phyloP scores from a whole-genome alignment of 2,888 invertebrate species.

The Craniophora ligustri region DNA sequence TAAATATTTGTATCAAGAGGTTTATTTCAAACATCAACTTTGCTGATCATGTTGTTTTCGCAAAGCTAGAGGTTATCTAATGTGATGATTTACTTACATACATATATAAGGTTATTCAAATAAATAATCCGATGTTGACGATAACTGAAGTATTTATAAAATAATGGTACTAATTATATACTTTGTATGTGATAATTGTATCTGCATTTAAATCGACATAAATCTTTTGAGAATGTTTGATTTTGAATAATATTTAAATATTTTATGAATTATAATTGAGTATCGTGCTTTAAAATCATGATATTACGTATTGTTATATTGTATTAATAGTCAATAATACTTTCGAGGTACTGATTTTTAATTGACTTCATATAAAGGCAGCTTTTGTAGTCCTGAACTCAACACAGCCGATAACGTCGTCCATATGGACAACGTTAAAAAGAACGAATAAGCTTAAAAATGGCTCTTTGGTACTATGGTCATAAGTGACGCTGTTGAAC shows the following conservation, averaged over 20 bases:
- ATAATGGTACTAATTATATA: constrained; percentile 20
- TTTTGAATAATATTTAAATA: neutral
- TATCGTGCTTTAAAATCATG: neutral
- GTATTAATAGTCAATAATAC: no score
- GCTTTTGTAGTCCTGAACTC: neutral
- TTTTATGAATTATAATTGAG: neutral
- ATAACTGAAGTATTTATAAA: constrained; percentile 4
- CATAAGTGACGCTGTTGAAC: no score
- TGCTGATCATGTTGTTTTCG: constrained; percentile 32
- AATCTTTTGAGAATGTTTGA: constrained; percentile 1
- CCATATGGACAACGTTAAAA: neutral
- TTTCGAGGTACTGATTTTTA: neutral
- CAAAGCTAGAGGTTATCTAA: constrained; percentile 40
- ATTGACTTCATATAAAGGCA: neutral
- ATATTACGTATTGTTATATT: no score
- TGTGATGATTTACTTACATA: constrained; percentile 28
- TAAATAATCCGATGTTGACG: constrained; percentile 30
- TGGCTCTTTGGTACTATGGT: constrained; percentile 6
- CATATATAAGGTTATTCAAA: constrained; percentile 21
- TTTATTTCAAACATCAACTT: constrained; percentile 20
- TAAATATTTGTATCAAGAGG: constrained; percentile 19
- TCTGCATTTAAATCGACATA: neutral
- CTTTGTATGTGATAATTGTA: constrained; percentile 10
- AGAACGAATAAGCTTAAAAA: neutral
- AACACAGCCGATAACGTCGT: neutral